Evolutionary conservation across 2,888 invertebrate genomes (phyloP), one percentile per base, ranked within the genome.

Genomic region (Reticulitermes lucifugus): DNA sequence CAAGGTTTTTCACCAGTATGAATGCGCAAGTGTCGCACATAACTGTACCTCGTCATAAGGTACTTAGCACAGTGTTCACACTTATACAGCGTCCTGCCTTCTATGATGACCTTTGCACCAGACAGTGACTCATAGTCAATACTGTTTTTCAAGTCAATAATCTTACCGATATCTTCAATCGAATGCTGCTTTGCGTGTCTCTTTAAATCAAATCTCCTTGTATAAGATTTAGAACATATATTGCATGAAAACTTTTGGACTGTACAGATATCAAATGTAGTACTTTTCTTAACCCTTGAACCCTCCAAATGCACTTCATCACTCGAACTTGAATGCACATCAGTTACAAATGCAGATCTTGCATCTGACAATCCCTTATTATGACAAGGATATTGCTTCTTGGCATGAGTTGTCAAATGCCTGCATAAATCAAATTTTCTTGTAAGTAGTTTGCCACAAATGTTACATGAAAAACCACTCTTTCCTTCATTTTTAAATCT

Each of bases 1-100:
- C 22, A 81, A 43, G 81, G 81, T 35, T 43, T 60, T 41, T 81
- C 81, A 21, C 70, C 81, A 18, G 65, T 79, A 25, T 79, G 79
- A 14, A 79, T 79, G 14, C 79, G 46, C 12, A 79, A n/a, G n/a
- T 79, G 79, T n/a, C 9, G 14, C 18, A 25, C 14, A 25, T 51
- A 46, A 22, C 25, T 79, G 46, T 51, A n/a, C 12, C n/a, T 46
- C 35, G 79, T n/a, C 22, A 43, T 25, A 25, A 79, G 46, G 7
- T 46, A 25, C 55, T 79, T 79, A 9, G 29, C 25, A 51, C 79
- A 79, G n/a, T 46, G 79, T 79, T 51, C 25, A 75, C 75, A 75
- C 22, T 22, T 35, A 22, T 75, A 75, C 14, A 75, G 75, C 12
- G 75, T 43, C 35, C 22, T 75, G 75, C 41, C 75, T 29, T 75